Base-by-base conservation (phyloP, 1,140 invertebrate genomes). In the Papilio helenus region DNA sequence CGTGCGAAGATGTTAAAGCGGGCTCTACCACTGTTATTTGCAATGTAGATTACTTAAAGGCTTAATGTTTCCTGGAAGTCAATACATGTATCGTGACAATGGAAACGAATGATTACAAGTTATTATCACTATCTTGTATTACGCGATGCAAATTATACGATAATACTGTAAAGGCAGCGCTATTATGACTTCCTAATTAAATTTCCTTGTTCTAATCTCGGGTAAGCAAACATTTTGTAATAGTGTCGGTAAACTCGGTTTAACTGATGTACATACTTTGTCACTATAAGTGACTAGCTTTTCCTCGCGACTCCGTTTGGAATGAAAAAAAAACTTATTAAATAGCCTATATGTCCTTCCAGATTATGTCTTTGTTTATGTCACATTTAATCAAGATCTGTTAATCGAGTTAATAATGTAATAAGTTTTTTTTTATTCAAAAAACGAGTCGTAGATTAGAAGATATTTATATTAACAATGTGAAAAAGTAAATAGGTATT, bases 191-290 rank as follows among this genome's bases (percentile, higher is more conserved):
- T 23, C 58, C 58, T 61, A 61, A 61, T 61, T 61, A 61, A 61
- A 61, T 61, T 61, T 61, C 58, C 58, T 61, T 26, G 58, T 61
- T 61, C 20, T 61, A 61, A 61, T 61, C 58, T 26, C 58, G 20
- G 20, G 9, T 61, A 23, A 61, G 20, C 20, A 61, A 61, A 61
- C 58, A 61, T 61, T 61, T 61, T 61, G 58, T 61, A 61, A 26
- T 61, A 26, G 58, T 61, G 58, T 61, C 58, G 58, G 58, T 61
- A 61, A 61, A 23, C 58, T 61, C 58, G 20, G 58, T 3, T 9
- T 61, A 61, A 61, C 58, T 18, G 20, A 58, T 61, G 20, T 26
- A 12, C 14, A 26, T 8, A 46, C 3, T 46, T 20, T 23, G 58
- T 26, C 20, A 61, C 14, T 26, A 61, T 26, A 61, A 23, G 8